Evolutionary conservation across 2,797 vertebrate genomes (phyloP).

Genomic region (Sternarchorhynchus goeldii): DNA sequence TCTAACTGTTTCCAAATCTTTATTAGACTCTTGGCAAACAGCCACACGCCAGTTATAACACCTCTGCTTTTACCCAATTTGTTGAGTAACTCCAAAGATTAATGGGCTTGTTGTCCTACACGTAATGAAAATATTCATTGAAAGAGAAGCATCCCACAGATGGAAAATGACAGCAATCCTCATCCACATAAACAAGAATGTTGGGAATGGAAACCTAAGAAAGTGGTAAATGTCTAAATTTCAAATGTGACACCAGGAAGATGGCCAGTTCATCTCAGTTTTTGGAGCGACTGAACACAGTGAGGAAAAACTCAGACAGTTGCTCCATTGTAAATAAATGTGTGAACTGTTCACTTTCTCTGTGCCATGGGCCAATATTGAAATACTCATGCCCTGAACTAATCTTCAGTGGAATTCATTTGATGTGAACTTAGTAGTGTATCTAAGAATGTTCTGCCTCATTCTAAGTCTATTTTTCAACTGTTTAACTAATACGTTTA

Average conservation of each 20-base stretch:
- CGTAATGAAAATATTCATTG: constrained; percentile 54
- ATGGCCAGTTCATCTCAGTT: constrained; percentile 61
- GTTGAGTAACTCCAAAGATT: constrained; percentile 45
- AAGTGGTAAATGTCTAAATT: constrained; percentile 67
- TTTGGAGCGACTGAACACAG: constrained; percentile 57
- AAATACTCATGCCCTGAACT: not conserved
- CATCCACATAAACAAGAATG: constrained; percentile 67
- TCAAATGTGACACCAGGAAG: constrained; percentile 66
- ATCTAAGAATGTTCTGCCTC: constrained; percentile 2
- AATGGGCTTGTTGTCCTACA: constrained; percentile 42
- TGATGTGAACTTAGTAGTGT: constrained; percentile 9
- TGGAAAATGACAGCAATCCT: constrained; percentile 60
- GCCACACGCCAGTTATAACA: constrained; percentile 47
- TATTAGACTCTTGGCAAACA: constrained; percentile 43
- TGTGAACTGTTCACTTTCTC: constrained; percentile 47
- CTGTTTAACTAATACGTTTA: not conserved
- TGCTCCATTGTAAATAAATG: constrained; percentile 66
- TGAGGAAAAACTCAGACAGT: constrained; percentile 64
- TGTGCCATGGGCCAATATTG: not conserved
- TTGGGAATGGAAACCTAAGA: constrained; percentile 70
- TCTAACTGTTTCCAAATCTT: constrained; percentile 27
- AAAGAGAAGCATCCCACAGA: constrained; percentile 55
- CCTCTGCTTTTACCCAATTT: constrained; percentile 38
- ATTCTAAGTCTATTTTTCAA: not conserved
- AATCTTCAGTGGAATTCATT: constrained; percentile 9